phyloP scores from a whole-genome alignment of 2,888 invertebrate species.

The Netelia fuscicornis region DNA sequence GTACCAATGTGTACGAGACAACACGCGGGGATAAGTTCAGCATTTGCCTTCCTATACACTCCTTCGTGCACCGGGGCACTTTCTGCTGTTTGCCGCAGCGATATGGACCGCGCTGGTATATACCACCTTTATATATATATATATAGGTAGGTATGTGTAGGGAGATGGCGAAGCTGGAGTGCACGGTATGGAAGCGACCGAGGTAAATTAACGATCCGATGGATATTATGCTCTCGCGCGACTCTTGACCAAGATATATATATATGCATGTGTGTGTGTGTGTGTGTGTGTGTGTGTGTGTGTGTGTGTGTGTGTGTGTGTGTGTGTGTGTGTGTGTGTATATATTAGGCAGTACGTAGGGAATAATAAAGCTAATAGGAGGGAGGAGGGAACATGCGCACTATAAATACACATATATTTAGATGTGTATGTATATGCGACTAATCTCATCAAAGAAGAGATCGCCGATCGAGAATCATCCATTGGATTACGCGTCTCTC shows the following conservation, averaged over 20 bases:
- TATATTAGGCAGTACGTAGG: conserved; percentile 3
- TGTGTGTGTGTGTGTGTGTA: no score
- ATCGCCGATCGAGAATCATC: conserved; percentile 13
- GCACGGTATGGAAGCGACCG: conserved; percentile 47
- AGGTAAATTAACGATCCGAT: conserved; percentile 63
- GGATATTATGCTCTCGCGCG: conserved; percentile 30
- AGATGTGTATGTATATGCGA: background rate
- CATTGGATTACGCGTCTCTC: background rate
- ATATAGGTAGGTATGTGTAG: background rate
- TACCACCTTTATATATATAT: background rate
- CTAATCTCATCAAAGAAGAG: conserved; percentile 21
- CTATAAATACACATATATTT: background rate
- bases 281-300: no score
- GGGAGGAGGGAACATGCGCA: background rate
- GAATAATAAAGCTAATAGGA: conserved; percentile 35
- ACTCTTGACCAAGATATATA: conserved; percentile 11
- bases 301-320: no score
- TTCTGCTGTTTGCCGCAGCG: conserved; percentile 25
- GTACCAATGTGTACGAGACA: conserved; percentile 18
- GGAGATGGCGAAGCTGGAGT: conserved; percentile 34
- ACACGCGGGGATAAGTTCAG: background rate
- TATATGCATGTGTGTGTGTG: background rate
- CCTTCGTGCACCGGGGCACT: conserved; percentile 26
- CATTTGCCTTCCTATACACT: conserved; percentile 8
- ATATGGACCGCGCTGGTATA: conserved; percentile 35